Conservation (phyloP, 2,888 invertebrate genomes). For the Aradus depressus region DNA sequence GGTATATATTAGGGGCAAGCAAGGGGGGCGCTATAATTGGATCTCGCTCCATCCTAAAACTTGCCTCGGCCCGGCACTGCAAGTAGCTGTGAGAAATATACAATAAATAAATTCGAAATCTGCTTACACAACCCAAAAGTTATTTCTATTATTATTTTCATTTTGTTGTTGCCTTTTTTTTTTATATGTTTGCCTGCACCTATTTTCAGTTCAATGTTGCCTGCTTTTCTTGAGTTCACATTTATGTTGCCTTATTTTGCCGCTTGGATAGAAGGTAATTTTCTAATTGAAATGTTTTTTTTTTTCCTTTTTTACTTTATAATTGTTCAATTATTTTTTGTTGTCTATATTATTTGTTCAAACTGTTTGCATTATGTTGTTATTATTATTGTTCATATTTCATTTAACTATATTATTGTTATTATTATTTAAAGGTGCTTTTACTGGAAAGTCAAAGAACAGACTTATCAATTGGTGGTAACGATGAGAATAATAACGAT, state of each 20-base stretch:
- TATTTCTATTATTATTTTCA: constrained; percentile 1
- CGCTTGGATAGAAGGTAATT: constrained; percentile 10
- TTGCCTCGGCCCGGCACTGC: too few relatives aligned
- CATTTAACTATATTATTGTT: background rate
- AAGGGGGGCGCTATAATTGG: too few relatives aligned
- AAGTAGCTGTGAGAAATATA: too few relatives aligned
- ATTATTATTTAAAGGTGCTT: constrained; percentile 42
- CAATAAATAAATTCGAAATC: too few relatives aligned
- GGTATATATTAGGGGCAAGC: too few relatives aligned
- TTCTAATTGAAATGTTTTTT: background rate
- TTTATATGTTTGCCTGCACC: constrained; percentile 6
- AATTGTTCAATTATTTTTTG: background rate
- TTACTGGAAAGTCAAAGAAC: constrained; percentile 47
- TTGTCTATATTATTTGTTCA: background rate
- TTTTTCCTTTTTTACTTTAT: background rate
- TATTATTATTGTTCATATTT: too few relatives aligned
- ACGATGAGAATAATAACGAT: constrained; percentile 35
- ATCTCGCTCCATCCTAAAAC: too few relatives aligned
- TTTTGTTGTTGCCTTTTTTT: background rate
- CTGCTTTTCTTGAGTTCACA: constrained; percentile 16
- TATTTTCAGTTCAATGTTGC: constrained; percentile 16
- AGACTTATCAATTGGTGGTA: constrained; percentile 33
- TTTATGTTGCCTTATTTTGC: constrained; percentile 13
- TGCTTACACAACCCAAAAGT: too few relatives aligned
- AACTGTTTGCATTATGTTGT: too few relatives aligned